Conservation (phyloP, 2,888 invertebrate genomes). For the Campoplex capitator region DNA sequence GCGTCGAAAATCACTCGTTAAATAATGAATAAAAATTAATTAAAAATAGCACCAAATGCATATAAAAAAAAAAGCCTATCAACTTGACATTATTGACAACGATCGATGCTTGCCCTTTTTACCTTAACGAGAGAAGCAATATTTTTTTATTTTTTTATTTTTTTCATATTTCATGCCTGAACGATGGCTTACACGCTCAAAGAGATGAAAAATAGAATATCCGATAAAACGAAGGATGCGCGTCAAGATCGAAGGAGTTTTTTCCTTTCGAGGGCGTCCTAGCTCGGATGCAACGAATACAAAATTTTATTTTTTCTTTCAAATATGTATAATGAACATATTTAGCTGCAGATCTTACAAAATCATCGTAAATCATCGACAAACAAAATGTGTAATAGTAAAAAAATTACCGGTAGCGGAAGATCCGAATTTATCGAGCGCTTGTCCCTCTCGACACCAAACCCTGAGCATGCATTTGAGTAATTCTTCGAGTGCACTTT, state of each 20-base stretch:
- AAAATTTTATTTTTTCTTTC: not conserved
- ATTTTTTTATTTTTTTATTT: not conserved
- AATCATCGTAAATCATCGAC: too few species aligned
- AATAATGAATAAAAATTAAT: not conserved
- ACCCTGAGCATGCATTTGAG: constrained; percentile 93
- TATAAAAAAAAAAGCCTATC: not conserved
- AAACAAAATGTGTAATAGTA: not conserved
- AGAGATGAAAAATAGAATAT: constrained; percentile 68
- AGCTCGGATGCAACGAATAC: constrained; percentile 6
- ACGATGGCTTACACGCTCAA: constrained; percentile 44
- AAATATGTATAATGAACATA: not conserved
- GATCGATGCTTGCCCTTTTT: constrained; percentile 42
- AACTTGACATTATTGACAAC: constrained; percentile 12
- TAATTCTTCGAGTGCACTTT: constrained; percentile 91
- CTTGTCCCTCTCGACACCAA: constrained; percentile 92
- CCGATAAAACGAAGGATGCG: constrained; percentile 64
- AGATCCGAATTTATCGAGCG: constrained; percentile 88
- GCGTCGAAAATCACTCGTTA: too few species aligned
- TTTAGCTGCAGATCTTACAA: too few species aligned
- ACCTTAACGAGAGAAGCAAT: not conserved
- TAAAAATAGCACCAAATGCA: too few species aligned
- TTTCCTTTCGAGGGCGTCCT: constrained; percentile 19
- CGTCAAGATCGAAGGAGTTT: constrained; percentile 26
- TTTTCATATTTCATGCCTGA: constrained; percentile 47
- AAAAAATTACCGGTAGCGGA: constrained; percentile 82